Percentiles rank a stretch among this genome's conserved stretches.
Conservation (phyloP, 1,140 invertebrate genomes). For the Meteorus sp. region DNA sequence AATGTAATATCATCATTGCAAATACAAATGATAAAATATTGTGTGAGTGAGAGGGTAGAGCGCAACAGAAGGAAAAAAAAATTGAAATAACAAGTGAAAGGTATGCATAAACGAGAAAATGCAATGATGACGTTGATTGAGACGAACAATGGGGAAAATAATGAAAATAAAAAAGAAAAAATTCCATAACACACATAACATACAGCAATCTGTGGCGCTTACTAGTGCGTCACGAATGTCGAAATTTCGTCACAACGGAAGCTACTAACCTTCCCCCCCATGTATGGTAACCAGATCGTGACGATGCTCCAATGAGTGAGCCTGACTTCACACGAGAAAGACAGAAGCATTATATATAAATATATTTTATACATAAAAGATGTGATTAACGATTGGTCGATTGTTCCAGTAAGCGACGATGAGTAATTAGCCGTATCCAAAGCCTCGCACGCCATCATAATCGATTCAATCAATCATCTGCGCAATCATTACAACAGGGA, state of each 20-base stretch:
- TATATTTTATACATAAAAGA: neutral
- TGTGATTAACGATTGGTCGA: constrained; percentile 14
- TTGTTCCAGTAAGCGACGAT: constrained; percentile 11
- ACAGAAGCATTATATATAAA: too few species aligned
- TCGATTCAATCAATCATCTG: neutral
- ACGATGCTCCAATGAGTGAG: constrained; percentile 24
- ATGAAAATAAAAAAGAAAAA: too few species aligned
- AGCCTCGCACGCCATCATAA: neutral
- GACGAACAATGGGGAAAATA: constrained; percentile 24
- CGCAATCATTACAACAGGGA: too few species aligned
- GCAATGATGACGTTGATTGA: neutral
- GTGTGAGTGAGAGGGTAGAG: too few species aligned
- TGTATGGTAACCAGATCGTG: constrained; percentile 31
- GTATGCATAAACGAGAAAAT: constrained; percentile 11
- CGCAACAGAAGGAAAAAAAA: too few species aligned
- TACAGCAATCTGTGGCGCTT: constrained; percentile 21
- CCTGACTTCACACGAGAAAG: too few species aligned
- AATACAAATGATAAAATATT: neutral
- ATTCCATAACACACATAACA: too few species aligned
- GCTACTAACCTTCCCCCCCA: constrained; percentile 22
- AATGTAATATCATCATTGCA: neutral
- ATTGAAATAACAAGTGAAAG: constrained; percentile 28
- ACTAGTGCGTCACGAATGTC: constrained; percentile 31
- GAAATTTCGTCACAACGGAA: constrained; percentile 35
- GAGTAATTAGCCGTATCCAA: neutral